Conservation (phyloP, 2,113 vertebrate genomes). For the Hyla sarda region DNA sequence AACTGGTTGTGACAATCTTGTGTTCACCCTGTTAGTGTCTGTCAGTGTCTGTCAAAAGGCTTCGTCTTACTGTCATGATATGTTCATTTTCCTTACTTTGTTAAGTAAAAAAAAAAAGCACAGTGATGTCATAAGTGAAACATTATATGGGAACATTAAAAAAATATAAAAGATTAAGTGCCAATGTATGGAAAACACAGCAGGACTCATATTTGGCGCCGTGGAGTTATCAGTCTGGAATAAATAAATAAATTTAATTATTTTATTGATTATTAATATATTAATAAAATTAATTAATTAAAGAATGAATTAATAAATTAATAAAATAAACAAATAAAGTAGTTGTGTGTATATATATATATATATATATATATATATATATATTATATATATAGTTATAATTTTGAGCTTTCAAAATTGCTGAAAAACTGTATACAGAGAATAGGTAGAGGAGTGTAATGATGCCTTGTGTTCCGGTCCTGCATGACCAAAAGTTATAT, state of each 20-base stretch:
- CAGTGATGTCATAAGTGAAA: slow-evolving; percentile 17
- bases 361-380: too few relatives aligned
- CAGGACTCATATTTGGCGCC: neutral
- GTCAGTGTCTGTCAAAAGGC: slow-evolving; percentile 41
- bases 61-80: neutral
- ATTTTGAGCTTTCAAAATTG: too few relatives aligned
- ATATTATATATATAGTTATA: too few relatives aligned
- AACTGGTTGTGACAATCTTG: slow-evolving; percentile 47
- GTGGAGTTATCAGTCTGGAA: slow-evolving; percentile 19
- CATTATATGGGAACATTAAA: slow-evolving; percentile 6
- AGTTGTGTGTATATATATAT: too few relatives aligned
- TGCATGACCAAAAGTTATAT: too few relatives aligned
- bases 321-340: too few relatives aligned
- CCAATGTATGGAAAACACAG: slow-evolving; percentile 29
- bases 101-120: slow-evolving; percentile 42
- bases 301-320: too few relatives aligned
- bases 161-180: slow-evolving; percentile 30
- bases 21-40: slow-evolving; percentile 28
- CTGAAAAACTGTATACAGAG: too few relatives aligned
- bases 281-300: too few relatives aligned
- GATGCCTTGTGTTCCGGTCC: too few relatives aligned
- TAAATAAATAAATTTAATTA: neutral
- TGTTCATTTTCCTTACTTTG: slow-evolving; percentile 11
- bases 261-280: too few relatives aligned
- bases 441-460: too few relatives aligned